Base-by-base conservation (phyloP, 2,888 invertebrate genomes). In the Drosophila mayaguana region DNA sequence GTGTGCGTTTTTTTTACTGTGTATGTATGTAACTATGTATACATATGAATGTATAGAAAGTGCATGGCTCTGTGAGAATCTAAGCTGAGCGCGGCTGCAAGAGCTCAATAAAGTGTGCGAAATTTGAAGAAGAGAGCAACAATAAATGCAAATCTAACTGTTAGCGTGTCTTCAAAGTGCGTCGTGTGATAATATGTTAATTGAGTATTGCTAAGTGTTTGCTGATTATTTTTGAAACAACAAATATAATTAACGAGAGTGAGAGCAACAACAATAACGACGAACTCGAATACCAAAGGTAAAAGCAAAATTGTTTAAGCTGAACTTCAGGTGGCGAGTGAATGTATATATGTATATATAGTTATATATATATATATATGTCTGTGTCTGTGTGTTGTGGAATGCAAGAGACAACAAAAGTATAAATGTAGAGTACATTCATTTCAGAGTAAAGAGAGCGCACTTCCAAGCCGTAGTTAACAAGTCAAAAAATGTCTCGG, bases 361-460 rank as follows among this genome's bases (percentile, higher is more conserved):
- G n/a, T n/a, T n/a, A n/a, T n/a, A 40, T 51, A 25, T 61, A 38
- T 25, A 18, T 25, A 0, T 25, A 34, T 60, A 25, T 46, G 22
- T 46, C 50, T 48, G 45, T 55, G 46, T 51, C 67, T 65, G 43
- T 57, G 55, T 45, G 62, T 43, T 53, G 42, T 71, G 81, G 76
- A 78, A 78, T 70, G 76, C 64, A 67, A 61, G 57, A 79, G 60
- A 63, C 50, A 68, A 48, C 42, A 67, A 73, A 66, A 40, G 48
- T 46, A 67, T 51, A 77, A 76, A 82, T 80, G 54, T 85, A 65
- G 75, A 86, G 79, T 78, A 77, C 69, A 56, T 66, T 66, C 46
- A 51, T 57, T 53, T 59, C 18, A 56, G 25, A 63, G 63, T 43
- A 28, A 59, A 66, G 78, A 65, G 79, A 65, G 70, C 64, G 66